Evolutionary conservation across 2,888 invertebrate species (phyloP).

Genomic region (Cyaniris semiargus): DNA sequence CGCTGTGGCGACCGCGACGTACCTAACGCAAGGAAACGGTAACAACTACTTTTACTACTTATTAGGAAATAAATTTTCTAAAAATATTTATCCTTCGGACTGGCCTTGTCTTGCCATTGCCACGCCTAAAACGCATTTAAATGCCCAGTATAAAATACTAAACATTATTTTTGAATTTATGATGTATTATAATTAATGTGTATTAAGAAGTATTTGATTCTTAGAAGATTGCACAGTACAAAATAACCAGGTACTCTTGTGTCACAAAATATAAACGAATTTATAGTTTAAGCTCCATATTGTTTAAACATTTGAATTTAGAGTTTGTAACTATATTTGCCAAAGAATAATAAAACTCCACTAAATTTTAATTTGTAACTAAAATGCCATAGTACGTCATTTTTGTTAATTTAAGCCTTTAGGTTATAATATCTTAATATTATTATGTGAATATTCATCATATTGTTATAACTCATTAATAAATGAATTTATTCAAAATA

Average conservation of each 20-base stretch:
- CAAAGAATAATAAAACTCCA: not conserved
- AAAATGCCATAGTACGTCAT: not conserved
- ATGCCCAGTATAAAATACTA: not conserved
- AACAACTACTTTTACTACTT: too few species aligned
- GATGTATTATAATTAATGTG: too few species aligned
- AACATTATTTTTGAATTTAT: constrained; percentile 13
- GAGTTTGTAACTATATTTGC: not conserved
- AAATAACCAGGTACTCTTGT: not conserved
- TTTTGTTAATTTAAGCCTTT: not conserved
- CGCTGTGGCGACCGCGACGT: too few species aligned
- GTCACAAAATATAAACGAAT: constrained; percentile 7
- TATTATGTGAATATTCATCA: not conserved
- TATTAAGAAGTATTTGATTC: not conserved
- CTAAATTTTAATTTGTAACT: not conserved
- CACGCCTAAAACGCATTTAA: too few species aligned
- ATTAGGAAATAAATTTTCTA: too few species aligned
- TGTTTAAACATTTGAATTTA: not conserved
- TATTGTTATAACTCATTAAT: constrained; percentile 1
- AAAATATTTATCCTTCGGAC: too few species aligned
- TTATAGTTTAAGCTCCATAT: not conserved
- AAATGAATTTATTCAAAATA: not conserved
- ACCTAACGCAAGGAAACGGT: too few species aligned
- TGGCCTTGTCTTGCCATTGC: not conserved
- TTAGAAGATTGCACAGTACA: not conserved
- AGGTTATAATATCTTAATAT: not conserved